These are phyloP conservation scores for Neotoma lepida DNA, from an alignment of 2,113 vertebrate genomes.

Conservation along the genomic window DNA sequence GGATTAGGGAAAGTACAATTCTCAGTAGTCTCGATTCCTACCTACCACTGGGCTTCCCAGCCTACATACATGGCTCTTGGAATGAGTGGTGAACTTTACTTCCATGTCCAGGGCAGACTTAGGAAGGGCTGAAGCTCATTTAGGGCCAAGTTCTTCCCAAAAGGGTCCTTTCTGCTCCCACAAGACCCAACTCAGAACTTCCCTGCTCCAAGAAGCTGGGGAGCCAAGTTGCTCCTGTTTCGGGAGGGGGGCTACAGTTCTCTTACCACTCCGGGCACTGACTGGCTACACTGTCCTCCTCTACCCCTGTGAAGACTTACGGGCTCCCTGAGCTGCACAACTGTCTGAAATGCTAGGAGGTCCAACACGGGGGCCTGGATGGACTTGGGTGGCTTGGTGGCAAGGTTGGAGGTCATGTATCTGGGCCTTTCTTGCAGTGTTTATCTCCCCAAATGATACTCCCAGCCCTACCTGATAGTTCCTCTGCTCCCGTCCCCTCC, in stretches of 20 bases:
- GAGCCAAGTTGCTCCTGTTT: constrained; percentile 71
- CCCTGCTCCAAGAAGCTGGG: constrained; percentile 81
- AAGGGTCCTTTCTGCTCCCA: constrained; percentile 81
- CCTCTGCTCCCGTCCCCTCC: not conserved
- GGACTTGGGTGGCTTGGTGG: not conserved
- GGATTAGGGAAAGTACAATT: not conserved
- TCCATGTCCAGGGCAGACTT: not conserved
- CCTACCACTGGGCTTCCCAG: not conserved
- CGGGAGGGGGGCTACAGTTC: constrained; percentile 66
- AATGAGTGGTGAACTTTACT: not conserved
- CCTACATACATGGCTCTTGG: not conserved
- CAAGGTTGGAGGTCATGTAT: not conserved
- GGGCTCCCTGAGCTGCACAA: constrained; percentile 38
- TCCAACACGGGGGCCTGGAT: not conserved
- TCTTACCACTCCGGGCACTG: constrained; percentile 76
- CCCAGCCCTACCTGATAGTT: not conserved
- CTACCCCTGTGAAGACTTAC: constrained; percentile 86
- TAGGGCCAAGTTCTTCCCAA: constrained; percentile 81
- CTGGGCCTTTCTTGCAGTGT: not conserved
- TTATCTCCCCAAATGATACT: not conserved
- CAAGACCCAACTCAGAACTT: constrained; percentile 83
- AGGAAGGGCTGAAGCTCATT: not conserved
- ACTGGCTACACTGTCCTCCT: constrained; percentile 71
- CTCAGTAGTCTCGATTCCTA: not conserved
- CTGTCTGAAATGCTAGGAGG: not conserved